phyloP scores from a whole-genome alignment of 2,888 invertebrate genomes.

The Ametastegia equiseti region DNA sequence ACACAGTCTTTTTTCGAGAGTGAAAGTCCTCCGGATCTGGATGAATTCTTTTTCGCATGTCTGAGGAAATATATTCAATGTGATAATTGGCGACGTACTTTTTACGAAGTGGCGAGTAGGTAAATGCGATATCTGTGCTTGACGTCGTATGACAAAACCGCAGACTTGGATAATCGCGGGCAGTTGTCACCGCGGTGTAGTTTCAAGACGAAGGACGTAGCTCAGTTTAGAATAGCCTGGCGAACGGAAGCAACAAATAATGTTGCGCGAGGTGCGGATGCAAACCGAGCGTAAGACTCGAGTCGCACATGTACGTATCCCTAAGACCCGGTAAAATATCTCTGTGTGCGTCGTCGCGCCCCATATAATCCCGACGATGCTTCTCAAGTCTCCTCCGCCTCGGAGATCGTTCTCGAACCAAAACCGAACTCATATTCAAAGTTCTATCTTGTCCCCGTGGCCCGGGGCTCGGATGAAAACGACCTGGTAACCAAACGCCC shows the following conservation, averaged over 20 bases:
- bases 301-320: slow-evolving; percentile 53
- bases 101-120: background rate
- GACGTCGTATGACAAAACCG: slow-evolving; percentile 3
- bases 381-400: slow-evolving; percentile 68
- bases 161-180: slow-evolving; percentile 11
- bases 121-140: slow-evolving; percentile 11
- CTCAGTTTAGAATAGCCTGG: slow-evolving; percentile 67
- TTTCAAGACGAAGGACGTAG: slow-evolving; percentile 51
- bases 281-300: slow-evolving; percentile 73
- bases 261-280: slow-evolving; percentile 72
- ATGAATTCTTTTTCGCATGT: background rate
- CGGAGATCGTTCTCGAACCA: slow-evolving; percentile 61
- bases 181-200: slow-evolving; percentile 1
- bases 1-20: too few relatives aligned
- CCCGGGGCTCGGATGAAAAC: background rate
- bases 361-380: slow-evolving; percentile 74
- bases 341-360: slow-evolving; percentile 67
- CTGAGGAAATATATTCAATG: background rate
- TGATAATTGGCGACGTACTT: background rate
- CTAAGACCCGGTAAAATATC: slow-evolving; percentile 48
- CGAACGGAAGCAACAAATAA: slow-evolving; percentile 76
- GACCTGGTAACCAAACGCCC: slow-evolving; percentile 1
- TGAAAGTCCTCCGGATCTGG: background rate
- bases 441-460: background rate
- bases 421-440: slow-evolving; percentile 29